These are phyloP conservation scores for Amblyteles armatorius DNA, from an alignment of 2,888 invertebrate species.

Conservation along the genomic window DNA sequence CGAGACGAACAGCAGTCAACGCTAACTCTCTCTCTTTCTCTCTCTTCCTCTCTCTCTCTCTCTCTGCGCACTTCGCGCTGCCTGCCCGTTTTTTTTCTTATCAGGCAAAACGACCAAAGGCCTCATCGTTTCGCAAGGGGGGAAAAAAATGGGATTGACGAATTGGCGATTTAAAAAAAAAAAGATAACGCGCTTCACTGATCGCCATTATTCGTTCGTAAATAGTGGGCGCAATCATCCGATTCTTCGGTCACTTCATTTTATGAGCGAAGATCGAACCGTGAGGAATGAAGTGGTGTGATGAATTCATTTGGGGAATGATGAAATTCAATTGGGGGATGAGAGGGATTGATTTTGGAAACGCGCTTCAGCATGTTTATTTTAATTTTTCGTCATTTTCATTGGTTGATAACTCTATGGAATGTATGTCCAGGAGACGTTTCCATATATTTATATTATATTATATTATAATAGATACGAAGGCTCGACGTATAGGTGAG, in stretches of 20 bases:
- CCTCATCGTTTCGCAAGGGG: conserved; percentile 5
- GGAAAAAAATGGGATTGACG: conserved; percentile 14
- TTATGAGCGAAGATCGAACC: not conserved
- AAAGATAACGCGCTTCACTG: conserved; percentile 15
- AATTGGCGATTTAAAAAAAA: conserved; percentile 22
- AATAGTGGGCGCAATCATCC: conserved; percentile 8
- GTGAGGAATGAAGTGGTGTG: conserved; percentile 6
- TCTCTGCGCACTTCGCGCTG: not conserved
- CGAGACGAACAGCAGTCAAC: not conserved
- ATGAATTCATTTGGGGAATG: too few relatives aligned
- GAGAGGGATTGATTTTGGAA: too few relatives aligned
- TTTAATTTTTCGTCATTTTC: too few relatives aligned
- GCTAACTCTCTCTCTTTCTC: not conserved
- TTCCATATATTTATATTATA: too few relatives aligned
- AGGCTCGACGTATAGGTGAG: too few relatives aligned
- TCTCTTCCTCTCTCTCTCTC: not conserved
- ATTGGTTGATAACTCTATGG: too few relatives aligned
- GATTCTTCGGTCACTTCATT: not conserved
- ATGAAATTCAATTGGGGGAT: too few relatives aligned
- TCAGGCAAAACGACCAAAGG: not conserved
- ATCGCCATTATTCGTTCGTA: not conserved
- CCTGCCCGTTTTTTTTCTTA: too few relatives aligned
- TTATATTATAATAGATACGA: too few relatives aligned
- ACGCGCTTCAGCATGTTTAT: not conserved
- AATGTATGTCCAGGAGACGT: too few relatives aligned